These are phyloP conservation scores for Drosophila prolongata DNA, from an alignment of 2,888 invertebrate genomes.

Conservation along the genomic window DNA sequence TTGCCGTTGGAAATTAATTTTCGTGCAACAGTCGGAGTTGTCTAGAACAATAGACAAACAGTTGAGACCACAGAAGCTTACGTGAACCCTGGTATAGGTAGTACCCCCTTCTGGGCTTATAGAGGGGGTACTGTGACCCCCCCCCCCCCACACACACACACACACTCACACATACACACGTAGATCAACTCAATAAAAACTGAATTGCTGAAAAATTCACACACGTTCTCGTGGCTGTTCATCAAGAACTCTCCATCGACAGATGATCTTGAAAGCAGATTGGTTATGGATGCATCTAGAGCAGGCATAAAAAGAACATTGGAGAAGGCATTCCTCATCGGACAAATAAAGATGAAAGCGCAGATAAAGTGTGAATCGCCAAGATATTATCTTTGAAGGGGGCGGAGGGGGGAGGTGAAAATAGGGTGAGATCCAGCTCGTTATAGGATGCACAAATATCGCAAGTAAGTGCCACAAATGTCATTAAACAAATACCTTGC, in stretches of 20 bases:
- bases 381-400: background rate
- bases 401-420: background rate
- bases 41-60: slow-evolving; percentile 73
- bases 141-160: background rate
- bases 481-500: background rate
- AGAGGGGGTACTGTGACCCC: too few relatives aligned
- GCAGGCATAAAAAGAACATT: slow-evolving; percentile 23
- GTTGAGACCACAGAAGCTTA: slow-evolving; percentile 47
- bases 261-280: slow-evolving; percentile 36
- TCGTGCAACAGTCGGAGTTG: slow-evolving; percentile 72
- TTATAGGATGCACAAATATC: background rate
- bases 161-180: slow-evolving; percentile 7
- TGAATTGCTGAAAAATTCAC: slow-evolving; percentile 32
- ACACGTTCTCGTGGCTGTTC: slow-evolving; percentile 22
- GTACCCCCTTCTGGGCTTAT: background rate
- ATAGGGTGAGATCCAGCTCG: background rate
- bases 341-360: slow-evolving; percentile 23
- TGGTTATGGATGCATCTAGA: slow-evolving; percentile 38
- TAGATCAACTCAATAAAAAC: slow-evolving; percentile 41
- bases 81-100: slow-evolving; percentile 24
- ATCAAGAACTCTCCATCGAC: slow-evolving; percentile 25
- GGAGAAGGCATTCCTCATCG: background rate
- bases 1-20: slow-evolving; percentile 76
- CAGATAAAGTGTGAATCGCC: slow-evolving; percentile 15
- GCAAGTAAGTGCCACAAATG: background rate